Conservation (phyloP, 2,888 invertebrate genomes). For the Idaea dimidiata region DNA sequence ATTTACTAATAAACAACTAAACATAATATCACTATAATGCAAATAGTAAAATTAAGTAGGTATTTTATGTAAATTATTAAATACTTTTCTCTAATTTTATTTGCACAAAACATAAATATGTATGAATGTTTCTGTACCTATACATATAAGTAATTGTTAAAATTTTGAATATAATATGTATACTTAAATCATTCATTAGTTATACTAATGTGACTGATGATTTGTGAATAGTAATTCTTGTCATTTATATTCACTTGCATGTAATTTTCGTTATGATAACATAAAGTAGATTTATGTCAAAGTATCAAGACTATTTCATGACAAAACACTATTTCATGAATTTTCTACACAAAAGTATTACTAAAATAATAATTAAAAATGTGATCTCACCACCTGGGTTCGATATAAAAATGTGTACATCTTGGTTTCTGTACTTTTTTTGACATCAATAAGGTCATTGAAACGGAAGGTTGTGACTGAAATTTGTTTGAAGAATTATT, state of each 20-base stretch:
- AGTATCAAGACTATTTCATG: constrained; percentile 36
- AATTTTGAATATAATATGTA: neutral
- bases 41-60: constrained; percentile 47
- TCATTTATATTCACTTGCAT: constrained; percentile 49
- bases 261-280: constrained; percentile 38
- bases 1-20: constrained; percentile 58
- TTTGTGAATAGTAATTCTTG: constrained; percentile 35
- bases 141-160: neutral
- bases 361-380: too few species aligned
- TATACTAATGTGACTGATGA: constrained; percentile 59
- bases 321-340: too few species aligned
- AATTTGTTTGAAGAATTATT: too few species aligned
- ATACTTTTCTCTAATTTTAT: constrained; percentile 54
- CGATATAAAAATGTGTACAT: too few species aligned
- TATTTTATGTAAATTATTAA: constrained; percentile 55
- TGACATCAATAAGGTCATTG: too few species aligned
- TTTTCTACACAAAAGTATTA: too few species aligned
- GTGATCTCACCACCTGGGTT: too few species aligned
- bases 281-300: constrained; percentile 38
- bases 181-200: constrained; percentile 48
- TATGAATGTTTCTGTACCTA: constrained; percentile 47
- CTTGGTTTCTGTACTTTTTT: too few species aligned
- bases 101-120: constrained; percentile 58
- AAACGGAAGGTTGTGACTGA: too few species aligned
- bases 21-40: constrained; percentile 69